Conservation (phyloP, 2,888 invertebrate genomes). For the Thelaira solivaga region DNA sequence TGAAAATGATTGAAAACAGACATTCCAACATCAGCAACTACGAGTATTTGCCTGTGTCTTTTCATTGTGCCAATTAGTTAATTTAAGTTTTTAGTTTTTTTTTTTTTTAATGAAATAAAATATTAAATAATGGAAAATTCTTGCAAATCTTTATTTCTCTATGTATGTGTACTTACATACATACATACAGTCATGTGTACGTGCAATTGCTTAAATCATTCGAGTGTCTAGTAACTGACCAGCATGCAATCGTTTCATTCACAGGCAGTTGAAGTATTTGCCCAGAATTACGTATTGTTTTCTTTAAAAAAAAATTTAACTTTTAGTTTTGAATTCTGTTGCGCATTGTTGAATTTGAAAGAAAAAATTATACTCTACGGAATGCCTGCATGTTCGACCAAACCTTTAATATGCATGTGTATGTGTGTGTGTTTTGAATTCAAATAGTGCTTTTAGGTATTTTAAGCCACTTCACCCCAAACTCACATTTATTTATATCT, state of each 20-base stretch:
- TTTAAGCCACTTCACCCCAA: neutral
- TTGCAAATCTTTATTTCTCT: neutral
- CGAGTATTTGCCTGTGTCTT: too few relatives aligned
- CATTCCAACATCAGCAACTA: too few relatives aligned
- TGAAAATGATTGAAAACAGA: too few relatives aligned
- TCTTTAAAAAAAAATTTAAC: slow-evolving; percentile 43
- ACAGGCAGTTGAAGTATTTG: neutral
- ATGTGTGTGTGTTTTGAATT: neutral
- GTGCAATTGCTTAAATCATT: too few relatives aligned
- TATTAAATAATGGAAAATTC: neutral
- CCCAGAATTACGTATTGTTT: too few relatives aligned
- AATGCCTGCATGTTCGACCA: neutral
- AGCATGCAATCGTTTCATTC: slow-evolving; percentile 38
- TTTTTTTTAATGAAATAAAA: too few relatives aligned
- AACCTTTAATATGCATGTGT: neutral
- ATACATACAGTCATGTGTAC: neutral
- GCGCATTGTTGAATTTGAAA: slow-evolving; percentile 60
- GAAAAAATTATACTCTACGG: slow-evolving; percentile 40
- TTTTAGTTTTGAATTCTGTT: slow-evolving; percentile 53
- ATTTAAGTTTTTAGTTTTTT: too few relatives aligned
- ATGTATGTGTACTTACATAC: neutral
- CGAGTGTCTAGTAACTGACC: slow-evolving; percentile 16
- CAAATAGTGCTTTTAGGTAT: too few relatives aligned
- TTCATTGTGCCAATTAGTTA: too few relatives aligned
- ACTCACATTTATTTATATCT: neutral